A percentile compares a stretch with the other conserved stretches of the same genome.
phyloP scores from a whole-genome alignment of 2,888 invertebrate species.

The Gryllus longicercus region DNA sequence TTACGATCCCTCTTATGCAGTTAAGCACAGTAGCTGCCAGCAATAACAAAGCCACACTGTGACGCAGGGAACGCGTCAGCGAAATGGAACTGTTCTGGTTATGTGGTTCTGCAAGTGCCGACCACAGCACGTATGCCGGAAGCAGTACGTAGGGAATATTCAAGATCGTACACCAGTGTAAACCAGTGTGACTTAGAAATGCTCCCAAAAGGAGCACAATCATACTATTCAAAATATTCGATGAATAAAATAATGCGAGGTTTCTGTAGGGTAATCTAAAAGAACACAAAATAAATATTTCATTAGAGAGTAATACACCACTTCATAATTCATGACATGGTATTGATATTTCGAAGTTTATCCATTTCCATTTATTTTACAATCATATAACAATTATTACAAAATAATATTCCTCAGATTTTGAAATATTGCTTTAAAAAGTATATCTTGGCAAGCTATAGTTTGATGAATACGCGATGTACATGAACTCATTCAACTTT shows the following conservation, averaged over 20 bases:
- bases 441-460: too few species aligned
- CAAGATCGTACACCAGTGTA: constrained; percentile 22
- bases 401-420: too few species aligned
- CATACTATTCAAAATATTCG: constrained; percentile 28
- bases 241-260: background rate
- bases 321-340: too few species aligned
- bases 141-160: constrained; percentile 27
- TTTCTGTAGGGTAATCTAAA: background rate
- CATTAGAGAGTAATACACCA: too few species aligned
- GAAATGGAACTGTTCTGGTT: background rate
- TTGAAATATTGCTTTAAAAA: too few species aligned
- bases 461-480: too few species aligned
- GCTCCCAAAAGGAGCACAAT: constrained; percentile 23
- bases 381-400: too few species aligned
- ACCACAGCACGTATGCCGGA: constrained; percentile 21
- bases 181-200: constrained; percentile 26
- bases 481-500: too few species aligned
- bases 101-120: constrained; percentile 10
- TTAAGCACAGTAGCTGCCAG: constrained; percentile 21
- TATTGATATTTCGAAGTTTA: too few species aligned
- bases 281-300: background rate
- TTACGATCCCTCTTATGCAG: constrained; percentile 26
- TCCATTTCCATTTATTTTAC: too few species aligned
- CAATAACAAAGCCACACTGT: constrained; percentile 21
- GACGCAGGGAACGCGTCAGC: constrained; percentile 3